Evolutionary conservation across 2,113 vertebrate genomes (phyloP).

Genomic region (Micromys minutus): DNA sequence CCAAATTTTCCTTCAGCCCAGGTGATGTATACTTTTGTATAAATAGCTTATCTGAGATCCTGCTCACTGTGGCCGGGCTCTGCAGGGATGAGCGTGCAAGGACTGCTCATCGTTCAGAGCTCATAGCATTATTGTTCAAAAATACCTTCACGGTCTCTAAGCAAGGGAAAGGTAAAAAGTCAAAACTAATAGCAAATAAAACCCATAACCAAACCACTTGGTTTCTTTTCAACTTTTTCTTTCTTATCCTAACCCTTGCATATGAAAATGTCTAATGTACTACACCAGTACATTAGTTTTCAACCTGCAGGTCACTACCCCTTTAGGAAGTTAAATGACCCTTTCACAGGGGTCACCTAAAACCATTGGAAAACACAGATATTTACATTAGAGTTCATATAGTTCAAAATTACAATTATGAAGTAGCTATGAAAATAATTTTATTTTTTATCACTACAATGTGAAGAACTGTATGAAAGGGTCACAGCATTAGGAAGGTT

Average conservation of each 20-base stretch:
- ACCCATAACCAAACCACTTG: not conserved
- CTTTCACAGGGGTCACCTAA: not conserved
- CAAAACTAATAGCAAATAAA: not conserved
- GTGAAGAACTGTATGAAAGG: not conserved
- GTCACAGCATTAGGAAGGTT: not conserved
- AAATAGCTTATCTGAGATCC: not conserved
- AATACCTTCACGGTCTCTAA: not conserved
- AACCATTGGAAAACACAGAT: not conserved
- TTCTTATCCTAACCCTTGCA: not conserved
- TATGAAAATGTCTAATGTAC: not conserved
- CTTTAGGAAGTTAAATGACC: not conserved
- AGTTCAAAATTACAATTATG: not conserved
- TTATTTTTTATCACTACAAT: not conserved
- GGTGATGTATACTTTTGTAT: not conserved
- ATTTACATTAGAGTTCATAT: not conserved
- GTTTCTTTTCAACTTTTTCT: not conserved
- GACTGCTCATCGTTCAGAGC: no score
- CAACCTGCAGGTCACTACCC: not conserved
- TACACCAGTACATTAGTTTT: not conserved
- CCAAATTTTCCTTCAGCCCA: not conserved
- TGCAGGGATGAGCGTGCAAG: no score
- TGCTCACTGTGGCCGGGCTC: not conserved
- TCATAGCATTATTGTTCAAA: not conserved
- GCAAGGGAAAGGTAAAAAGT: not conserved
- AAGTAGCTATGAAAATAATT: not conserved